Percentiles rank a stretch among this genome's conserved stretches.
phyloP scores from a whole-genome alignment of 2,888 invertebrate genomes.

The Tridacna crocea region DNA sequence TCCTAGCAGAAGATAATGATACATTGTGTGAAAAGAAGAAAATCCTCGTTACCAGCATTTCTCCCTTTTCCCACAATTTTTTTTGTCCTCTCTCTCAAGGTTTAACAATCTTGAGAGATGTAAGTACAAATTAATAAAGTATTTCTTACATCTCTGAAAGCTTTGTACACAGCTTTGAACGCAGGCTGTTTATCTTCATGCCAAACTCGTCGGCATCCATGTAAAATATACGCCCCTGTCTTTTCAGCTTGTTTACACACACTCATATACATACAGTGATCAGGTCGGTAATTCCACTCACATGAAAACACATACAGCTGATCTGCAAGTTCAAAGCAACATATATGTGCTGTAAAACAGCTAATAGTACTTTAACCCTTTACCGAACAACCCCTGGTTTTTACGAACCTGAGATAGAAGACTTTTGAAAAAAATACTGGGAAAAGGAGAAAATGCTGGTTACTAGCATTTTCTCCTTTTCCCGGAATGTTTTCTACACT shows the following conservation, averaged over 20 bases:
- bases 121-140: neutral
- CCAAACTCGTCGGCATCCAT: constrained; percentile 95
- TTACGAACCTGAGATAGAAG: too few species aligned
- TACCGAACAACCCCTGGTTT: too few species aligned
- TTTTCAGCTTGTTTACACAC: constrained; percentile 90
- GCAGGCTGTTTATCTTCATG: constrained; percentile 94
- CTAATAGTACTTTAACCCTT: neutral
- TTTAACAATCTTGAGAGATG: too few species aligned
- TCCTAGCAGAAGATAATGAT: too few species aligned
- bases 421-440: too few species aligned
- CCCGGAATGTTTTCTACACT: too few species aligned
- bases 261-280: constrained; percentile 98
- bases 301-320: constrained; percentile 92
- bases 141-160: constrained; percentile 82
- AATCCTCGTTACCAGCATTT: too few species aligned
- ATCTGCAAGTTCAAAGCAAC: constrained; percentile 85
- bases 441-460: too few species aligned
- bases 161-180: constrained; percentile 90
- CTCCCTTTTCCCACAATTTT: too few species aligned
- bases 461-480: too few species aligned
- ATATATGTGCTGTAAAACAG: neutral
- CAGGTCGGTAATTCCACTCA: constrained; percentile 95
- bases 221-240: constrained; percentile 92
- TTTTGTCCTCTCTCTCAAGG: neutral
- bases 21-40: too few species aligned